Evolutionary conservation across 2,888 invertebrate genomes (phyloP), one percentile per base, ranked within the genome.

Genomic region (Drosophila fungiperda): DNA sequence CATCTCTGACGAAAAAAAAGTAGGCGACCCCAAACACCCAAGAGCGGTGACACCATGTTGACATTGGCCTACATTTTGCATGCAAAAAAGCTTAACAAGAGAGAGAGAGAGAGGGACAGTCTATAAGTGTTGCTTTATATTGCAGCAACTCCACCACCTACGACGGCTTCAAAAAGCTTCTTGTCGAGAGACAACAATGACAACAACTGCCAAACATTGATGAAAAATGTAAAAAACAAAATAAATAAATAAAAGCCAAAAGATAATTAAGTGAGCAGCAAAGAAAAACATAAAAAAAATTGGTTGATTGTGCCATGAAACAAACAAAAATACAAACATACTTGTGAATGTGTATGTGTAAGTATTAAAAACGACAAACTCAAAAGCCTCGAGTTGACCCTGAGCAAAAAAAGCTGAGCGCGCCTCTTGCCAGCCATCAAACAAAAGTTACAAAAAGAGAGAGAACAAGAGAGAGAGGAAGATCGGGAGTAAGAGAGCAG

Each of bases 361-460:
- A 23, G 59, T 60, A 64, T 53, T 69, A 59, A 66, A 40, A 45
- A 15, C 45, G 15, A 77, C 73, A 76, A 81, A 72, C 78, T 76
- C 68, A 84, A 85, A 92, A 93, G 90, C 92, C 92, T 93, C 92
- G 92, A 91, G 82, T 90, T 93, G 92, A 92, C 92, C 92, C 93
- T 92, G 92, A 92, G 89, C 83, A 82, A 77, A 88, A 90, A 80
- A 82, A 69, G 68, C 58, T 80, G 60, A 67, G 83, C 72, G 73
- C 63, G 69, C 76, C 73, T 67, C 58, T 68, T 69, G 75, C 66
- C 68, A 63, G 75, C 65, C 65, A 61, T 72, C 73, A 76, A 74
- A 82, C 78, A 76, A 78, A 75, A 82, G 76, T 73, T 74, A 85
- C 73, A 87, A 69, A 15, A 36, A 64, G 48, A 74, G 23, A 57